Base-by-base conservation (phyloP, 2,888 invertebrate genomes). In the Dichetophora obliterata region DNA sequence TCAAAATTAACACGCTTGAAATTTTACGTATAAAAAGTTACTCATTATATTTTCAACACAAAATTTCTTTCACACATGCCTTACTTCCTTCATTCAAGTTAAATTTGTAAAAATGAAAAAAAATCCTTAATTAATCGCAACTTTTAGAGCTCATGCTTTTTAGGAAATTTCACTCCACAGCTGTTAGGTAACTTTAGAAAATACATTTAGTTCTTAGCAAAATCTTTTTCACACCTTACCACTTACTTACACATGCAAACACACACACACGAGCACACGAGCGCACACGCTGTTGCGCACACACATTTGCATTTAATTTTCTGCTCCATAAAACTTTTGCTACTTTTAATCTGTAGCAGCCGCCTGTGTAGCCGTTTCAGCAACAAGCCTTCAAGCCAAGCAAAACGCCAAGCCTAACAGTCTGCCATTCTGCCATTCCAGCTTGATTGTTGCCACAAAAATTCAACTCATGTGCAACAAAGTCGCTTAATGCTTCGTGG, bases 271-370 rank as follows among this genome's bases (percentile, higher is more conserved):
- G n/a, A n/a, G n/a, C n/a, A n/a, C n/a, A n/a, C n/a, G n/a, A n/a
- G 8, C 5, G 19, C 14, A 19, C 22, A 19, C 65, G 9, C 43
- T 14, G 34, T 54, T 19, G 24, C 24, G n/a, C 19, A 27, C 24
- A 37, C 74, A 66, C 66, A 66, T 31, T 66, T 74, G n/a, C 34
- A 54, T 54, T 66, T 74, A 11, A 65, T 66, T 74, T 74, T 74
- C 66, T 74, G 54, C 74, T 74, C 66, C 54, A 74, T 66, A 74
- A 74, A 74, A 74, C 48, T 66, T 74, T 50, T 63, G 50, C 74
- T n/a, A 63, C 63, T 68, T 68, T 50, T 34, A 8, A 50, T 6
- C 68, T 3, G n/a, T 50, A n/a, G n/a, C n/a, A n/a, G 50, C 50
- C 48, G 5, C 63, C 6, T n/a, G 31, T 63, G 63, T 63, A 34